phyloP scores from a whole-genome alignment of 2,797 vertebrate species.

The Galagoides demidoff region DNA sequence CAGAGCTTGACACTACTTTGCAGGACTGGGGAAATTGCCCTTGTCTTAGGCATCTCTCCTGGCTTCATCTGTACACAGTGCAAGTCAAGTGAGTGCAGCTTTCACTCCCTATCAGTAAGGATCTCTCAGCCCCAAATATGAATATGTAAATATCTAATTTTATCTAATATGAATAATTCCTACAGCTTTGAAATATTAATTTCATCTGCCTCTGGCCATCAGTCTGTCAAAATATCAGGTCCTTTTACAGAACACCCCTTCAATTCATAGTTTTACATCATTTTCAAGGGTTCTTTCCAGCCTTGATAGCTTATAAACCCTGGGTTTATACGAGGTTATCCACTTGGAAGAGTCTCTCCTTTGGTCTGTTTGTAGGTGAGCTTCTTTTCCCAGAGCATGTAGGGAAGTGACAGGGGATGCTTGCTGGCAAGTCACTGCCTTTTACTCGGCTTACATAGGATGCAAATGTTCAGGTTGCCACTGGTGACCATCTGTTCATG shows the following conservation, averaged over 20 bases:
- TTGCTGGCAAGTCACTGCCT: not conserved
- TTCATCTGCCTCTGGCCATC: constrained; percentile 23
- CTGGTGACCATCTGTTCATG: not conserved
- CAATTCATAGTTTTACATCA: not conserved
- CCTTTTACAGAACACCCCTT: not conserved
- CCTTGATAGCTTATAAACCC: not conserved
- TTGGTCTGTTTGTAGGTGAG: not conserved
- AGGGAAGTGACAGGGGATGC: not conserved
- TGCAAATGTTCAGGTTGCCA: not conserved
- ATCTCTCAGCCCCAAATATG: constrained; percentile 13
- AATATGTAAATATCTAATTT: constrained; percentile 58
- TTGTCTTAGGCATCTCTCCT: not conserved
- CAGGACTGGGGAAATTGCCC: not conserved
- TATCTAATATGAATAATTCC: constrained; percentile 42
- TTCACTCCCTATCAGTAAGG: not conserved
- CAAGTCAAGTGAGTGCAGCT: not conserved
- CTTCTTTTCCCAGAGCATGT: not conserved
- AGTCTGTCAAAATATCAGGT: not conserved
- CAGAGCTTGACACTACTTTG: not conserved
- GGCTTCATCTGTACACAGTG: not conserved
- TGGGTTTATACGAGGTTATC: not conserved
- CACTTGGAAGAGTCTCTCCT: not conserved
- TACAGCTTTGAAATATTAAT: constrained; percentile 61
- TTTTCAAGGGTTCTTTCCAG: not conserved
- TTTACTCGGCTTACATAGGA: not conserved